Evolutionary conservation across 1,140 invertebrate genomes (phyloP), one percentile per base, ranked within the genome.

Genomic region (Proctacanthus coquilletti): DNA sequence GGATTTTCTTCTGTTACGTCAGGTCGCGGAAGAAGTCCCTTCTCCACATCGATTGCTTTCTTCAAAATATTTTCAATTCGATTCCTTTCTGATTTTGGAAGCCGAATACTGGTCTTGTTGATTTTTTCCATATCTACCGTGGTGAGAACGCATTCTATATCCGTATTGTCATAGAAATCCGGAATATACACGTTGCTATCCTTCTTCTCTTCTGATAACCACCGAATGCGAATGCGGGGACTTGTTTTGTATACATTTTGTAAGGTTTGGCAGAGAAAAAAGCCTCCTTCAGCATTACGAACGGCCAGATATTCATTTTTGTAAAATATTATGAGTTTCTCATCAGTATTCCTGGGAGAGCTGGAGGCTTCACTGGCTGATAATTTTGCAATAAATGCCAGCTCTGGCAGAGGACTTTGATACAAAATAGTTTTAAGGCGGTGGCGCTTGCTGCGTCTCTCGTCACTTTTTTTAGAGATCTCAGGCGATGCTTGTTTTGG

Each of bases 261-360:
- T 61, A 82, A 74, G 4, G 84, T 75, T 62, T 89, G 84, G 57
- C 88, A 94, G 27, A 94, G 71, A 56, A 84, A 94, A 62, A 92
- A 92, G 31, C 81, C 76, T 30, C 82, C 84, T 63, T 84, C 76
- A 3, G 80, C 77, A 62, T 91, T 92, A 45, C 88, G 70, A 1
- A 92, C 84, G 18, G 86, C 87, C 45, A 94, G 63, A 65, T 89
- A 92, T 64, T 88, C 83, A 60, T 82, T 82, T 59, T 81, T 83
- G 54, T 81, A 84, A 51, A 85, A 84, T 20, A 82, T 74, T 52
- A 84, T 82, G 18, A 86, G 71, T 59, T 86, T 86, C 38, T 88
- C 84, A 49, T 86, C 83, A 1, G 65, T 58, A 30, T 69, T 63
- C 11, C 68, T 64, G 8, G 71, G 64, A 21, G 74, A 75, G 18